These are phyloP conservation scores for Stenotaenia linearis DNA, from an alignment of 2,888 invertebrate species.

Conservation along the genomic window DNA sequence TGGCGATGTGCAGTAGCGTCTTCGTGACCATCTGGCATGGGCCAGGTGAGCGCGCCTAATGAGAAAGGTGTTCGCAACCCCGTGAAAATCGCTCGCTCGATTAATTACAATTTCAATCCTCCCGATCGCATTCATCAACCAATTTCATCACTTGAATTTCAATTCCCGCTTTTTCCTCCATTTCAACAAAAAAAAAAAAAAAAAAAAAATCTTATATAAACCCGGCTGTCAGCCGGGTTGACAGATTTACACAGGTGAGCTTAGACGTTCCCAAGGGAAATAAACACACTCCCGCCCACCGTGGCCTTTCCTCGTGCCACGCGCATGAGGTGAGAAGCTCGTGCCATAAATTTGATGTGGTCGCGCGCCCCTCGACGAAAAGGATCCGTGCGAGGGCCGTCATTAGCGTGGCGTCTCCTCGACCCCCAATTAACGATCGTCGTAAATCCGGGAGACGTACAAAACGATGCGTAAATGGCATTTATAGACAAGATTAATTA, in stretches of 20 bases:
- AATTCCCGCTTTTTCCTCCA: neutral
- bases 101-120: neutral
- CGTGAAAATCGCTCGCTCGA: neutral
- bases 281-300: conserved; percentile 14
- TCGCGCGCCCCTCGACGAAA: conserved; percentile 19
- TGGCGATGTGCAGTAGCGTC: conserved; percentile 15
- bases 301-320: conserved; percentile 15
- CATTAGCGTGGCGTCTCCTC: neutral
- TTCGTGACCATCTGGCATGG: conserved; percentile 5
- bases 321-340: conserved; percentile 15
- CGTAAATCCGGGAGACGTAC: neutral
- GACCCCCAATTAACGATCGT: neutral
- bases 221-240: neutral
- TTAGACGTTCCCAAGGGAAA: conserved; percentile 12
- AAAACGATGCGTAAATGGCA: neutral
- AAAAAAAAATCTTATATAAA: neutral
- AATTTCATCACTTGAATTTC: neutral
- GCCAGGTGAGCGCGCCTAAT: neutral
- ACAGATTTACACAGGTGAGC: conserved; percentile 15
- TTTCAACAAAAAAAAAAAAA: neutral
- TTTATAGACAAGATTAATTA: neutral
- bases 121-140: neutral
- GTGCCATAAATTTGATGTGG: conserved; percentile 15
- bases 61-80: neutral
- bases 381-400: neutral